These are phyloP conservation scores for Campylomormyrus tamandua DNA, from an alignment of 2,113 vertebrate species.

Conservation along the genomic window DNA sequence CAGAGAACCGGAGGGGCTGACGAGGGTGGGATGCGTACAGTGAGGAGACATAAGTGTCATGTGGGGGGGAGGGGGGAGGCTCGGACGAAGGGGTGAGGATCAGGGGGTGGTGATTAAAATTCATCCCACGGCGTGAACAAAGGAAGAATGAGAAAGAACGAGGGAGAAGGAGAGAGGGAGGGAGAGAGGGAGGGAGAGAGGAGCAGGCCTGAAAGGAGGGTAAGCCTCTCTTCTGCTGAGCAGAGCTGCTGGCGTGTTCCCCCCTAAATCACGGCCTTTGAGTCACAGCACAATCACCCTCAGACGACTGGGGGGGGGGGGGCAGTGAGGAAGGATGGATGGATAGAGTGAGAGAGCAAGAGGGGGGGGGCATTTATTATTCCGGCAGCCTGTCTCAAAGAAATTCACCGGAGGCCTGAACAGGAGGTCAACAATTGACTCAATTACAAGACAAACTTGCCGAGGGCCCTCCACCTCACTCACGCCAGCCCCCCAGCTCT, in stretches of 20 bases:
- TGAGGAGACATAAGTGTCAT: slow-evolving; percentile 28
- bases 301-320: slow-evolving; percentile 34
- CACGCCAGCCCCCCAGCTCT: slow-evolving; percentile 52
- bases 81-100: slow-evolving; percentile 32
- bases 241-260: slow-evolving; percentile 43
- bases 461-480: slow-evolving; percentile 65
- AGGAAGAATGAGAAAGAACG: slow-evolving; percentile 59
- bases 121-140: slow-evolving; percentile 70
- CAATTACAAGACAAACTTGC: slow-evolving; percentile 80
- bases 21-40: slow-evolving; percentile 1
- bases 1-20: neutral
- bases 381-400: slow-evolving; percentile 44
- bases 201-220: slow-evolving; percentile 57
- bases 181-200: slow-evolving; percentile 43
- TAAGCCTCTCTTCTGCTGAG: slow-evolving; percentile 49
- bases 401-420: slow-evolving; percentile 54
- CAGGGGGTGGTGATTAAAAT: slow-evolving; percentile 61
- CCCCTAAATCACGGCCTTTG: slow-evolving; percentile 59
- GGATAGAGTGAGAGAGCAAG: slow-evolving; percentile 33
- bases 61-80: neutral
- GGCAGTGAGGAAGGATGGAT: slow-evolving; percentile 27
- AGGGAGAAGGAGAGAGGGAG: slow-evolving; percentile 46
- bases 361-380: slow-evolving; percentile 56
- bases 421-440: slow-evolving; percentile 76
- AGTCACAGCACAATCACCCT: slow-evolving; percentile 56